These are phyloP conservation scores for Picathartes gymnocephalus DNA, from an alignment of 2,113 vertebrate species.

Conservation along the genomic window DNA sequence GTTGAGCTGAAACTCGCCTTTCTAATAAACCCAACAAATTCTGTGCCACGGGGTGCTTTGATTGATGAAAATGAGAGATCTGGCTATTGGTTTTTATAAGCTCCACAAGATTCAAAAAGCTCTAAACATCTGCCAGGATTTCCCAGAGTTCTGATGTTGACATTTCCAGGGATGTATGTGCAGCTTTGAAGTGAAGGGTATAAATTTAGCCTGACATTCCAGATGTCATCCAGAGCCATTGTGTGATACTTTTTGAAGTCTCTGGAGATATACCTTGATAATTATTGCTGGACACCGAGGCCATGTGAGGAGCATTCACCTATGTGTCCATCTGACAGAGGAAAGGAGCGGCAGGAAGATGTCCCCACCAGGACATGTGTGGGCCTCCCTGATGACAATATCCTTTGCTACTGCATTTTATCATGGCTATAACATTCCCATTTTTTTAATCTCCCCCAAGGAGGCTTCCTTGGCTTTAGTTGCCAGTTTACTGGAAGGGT, in stretches of 20 bases:
- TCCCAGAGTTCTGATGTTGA: background rate
- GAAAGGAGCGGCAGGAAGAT: background rate
- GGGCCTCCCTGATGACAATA: background rate
- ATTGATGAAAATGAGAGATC: background rate
- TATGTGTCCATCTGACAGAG: background rate
- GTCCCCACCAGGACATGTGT: rapidly evolving
- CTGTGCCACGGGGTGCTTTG: background rate
- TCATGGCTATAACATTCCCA: background rate
- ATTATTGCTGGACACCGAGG: background rate
- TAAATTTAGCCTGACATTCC: background rate
- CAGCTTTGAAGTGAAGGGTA: constrained; percentile 14
- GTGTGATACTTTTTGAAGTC: background rate
- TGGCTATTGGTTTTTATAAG: background rate
- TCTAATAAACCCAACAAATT: background rate
- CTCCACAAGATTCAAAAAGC: background rate
- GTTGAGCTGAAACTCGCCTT: background rate
- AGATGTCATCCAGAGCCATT: constrained; percentile 2
- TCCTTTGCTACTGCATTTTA: background rate
- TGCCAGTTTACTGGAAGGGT: background rate
- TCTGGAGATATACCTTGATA: background rate
- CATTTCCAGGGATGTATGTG: background rate
- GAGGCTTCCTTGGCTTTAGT: background rate
- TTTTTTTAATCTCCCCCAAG: background rate
- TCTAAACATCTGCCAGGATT: constrained; percentile 20
- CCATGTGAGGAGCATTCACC: background rate